Percentiles rank a stretch among this genome's conserved stretches.
Evolutionary conservation across 92 coral and sea anemone species (phyloP).

Genomic region (Palythoa grandis): DNA sequence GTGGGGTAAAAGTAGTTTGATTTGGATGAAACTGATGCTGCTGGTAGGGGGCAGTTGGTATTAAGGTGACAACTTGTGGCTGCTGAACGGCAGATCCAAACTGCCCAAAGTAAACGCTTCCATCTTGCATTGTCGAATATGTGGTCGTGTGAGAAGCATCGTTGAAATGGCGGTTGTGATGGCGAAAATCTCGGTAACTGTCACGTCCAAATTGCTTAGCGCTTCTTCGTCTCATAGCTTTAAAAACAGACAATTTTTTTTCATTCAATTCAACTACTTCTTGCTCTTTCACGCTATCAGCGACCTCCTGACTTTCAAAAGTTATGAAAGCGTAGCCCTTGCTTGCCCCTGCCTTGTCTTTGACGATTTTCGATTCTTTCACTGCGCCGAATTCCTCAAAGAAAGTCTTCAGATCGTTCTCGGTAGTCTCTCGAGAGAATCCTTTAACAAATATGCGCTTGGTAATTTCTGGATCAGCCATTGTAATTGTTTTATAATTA

Average conservation of each 20-base stretch:
- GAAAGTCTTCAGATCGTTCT: slow-evolving; percentile 87
- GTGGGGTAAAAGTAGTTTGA: slow-evolving; percentile 42
- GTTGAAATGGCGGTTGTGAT: slow-evolving; percentile 73
- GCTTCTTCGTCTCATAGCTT: slow-evolving; percentile 87
- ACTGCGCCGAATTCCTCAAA: slow-evolving; percentile 93
- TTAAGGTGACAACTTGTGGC: slow-evolving; percentile 42
- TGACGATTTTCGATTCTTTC: slow-evolving; percentile 91
- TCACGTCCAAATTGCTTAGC: slow-evolving; percentile 74
- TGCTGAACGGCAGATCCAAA: slow-evolving; percentile 49
- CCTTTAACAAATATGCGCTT: slow-evolving; percentile 98
- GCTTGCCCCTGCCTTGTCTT: slow-evolving; percentile 95
- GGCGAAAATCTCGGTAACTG: slow-evolving; percentile 63
- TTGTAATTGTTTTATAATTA: slow-evolving; percentile 28
- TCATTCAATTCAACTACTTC: slow-evolving; percentile 88
- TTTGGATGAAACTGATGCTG: slow-evolving; percentile 48
- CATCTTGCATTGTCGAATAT: slow-evolving; percentile 60
- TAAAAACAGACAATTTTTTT: slow-evolving; percentile 82
- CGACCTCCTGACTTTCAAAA: slow-evolving; percentile 94
- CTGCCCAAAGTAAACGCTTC: slow-evolving; percentile 41
- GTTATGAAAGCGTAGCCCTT: slow-evolving; percentile 98
- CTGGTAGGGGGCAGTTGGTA: slow-evolving; percentile 29
- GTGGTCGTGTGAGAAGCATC: slow-evolving; percentile 54
- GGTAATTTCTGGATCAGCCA: slow-evolving; percentile 85
- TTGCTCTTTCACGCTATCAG: slow-evolving; percentile 82
- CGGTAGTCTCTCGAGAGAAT: slow-evolving; percentile 94